These are phyloP conservation scores for Pygocentrus nattereri DNA, from an alignment of 2,797 vertebrate species.

Conservation along the genomic window DNA sequence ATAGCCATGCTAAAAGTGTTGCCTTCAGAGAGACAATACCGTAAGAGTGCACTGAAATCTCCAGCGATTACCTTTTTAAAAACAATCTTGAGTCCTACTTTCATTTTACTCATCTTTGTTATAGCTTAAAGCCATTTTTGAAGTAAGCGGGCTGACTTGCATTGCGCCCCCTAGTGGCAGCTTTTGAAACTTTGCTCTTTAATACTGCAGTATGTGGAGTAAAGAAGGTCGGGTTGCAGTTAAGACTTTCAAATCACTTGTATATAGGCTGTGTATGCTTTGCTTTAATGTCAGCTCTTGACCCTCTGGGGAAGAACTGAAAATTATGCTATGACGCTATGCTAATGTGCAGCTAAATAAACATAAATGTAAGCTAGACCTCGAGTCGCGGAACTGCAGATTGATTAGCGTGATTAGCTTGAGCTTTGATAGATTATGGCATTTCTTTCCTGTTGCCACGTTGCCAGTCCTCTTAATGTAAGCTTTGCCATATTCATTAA, in stretches of 20 bases:
- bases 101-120: slow-evolving; percentile 52
- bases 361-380: slow-evolving; percentile 62
- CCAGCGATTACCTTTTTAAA: slow-evolving; percentile 62
- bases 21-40: slow-evolving; percentile 76
- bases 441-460: slow-evolving; percentile 56
- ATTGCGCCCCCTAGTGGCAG: slow-evolving; percentile 53
- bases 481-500: slow-evolving; percentile 43
- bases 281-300: slow-evolving; percentile 69
- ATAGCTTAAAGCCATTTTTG: slow-evolving; percentile 58
- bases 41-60: slow-evolving; percentile 73
- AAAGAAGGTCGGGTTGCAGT: slow-evolving; percentile 52
- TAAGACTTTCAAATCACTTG: slow-evolving; percentile 58
- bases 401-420: slow-evolving; percentile 67
- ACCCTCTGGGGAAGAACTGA: slow-evolving; percentile 21
- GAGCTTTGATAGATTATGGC: slow-evolving; percentile 62
- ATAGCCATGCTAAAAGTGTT: slow-evolving; percentile 79
- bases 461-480: slow-evolving; percentile 15
- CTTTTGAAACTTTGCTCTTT: slow-evolving; percentile 56
- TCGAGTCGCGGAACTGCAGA: slow-evolving; percentile 61
- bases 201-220: slow-evolving; percentile 45
- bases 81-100: slow-evolving; percentile 53
- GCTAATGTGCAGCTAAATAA: slow-evolving; percentile 62
- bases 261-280: slow-evolving; percentile 63
- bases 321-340: slow-evolving; percentile 61
- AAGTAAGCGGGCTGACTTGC: slow-evolving; percentile 50